Conservation (phyloP, 2,888 invertebrate species). For the Pyrocoelia pectoralis region DNA sequence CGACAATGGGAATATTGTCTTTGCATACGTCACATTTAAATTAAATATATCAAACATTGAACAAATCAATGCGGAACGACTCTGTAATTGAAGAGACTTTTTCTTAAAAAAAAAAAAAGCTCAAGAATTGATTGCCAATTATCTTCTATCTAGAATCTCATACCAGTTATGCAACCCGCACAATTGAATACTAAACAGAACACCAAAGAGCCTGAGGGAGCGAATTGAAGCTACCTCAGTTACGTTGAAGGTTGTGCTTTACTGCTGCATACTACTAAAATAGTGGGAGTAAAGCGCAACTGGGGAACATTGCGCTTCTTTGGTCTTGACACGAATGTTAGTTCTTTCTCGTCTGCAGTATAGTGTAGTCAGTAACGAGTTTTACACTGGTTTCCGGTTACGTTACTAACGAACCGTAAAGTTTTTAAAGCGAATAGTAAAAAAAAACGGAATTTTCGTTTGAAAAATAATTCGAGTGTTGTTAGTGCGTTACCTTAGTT, state of each 20-base stretch:
- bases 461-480: conserved; percentile 21
- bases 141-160: too few species aligned
- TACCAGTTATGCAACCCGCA: conserved; percentile 7
- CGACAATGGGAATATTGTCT: too few species aligned
- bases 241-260: conserved; percentile 30
- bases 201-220: conserved; percentile 17
- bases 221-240: conserved; percentile 23
- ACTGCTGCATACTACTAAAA: conserved; percentile 28
- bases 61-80: too few species aligned
- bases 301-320: conserved; percentile 33
- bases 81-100: too few species aligned
- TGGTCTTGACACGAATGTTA: conserved; percentile 22
- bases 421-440: not conserved
- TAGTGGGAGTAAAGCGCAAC: conserved; percentile 34
- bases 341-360: conserved; percentile 24
- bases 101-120: too few species aligned
- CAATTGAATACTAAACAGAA: not conserved
- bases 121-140: not conserved
- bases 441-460: conserved; percentile 3
- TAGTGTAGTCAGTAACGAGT: conserved; percentile 15
- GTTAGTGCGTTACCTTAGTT: conserved; percentile 33
- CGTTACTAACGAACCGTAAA: conserved; percentile 26
- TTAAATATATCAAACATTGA: too few species aligned
- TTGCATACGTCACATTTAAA: too few species aligned
- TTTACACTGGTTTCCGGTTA: conserved; percentile 30